A percentile compares a stretch with the other conserved stretches of the same genome.
These are phyloP conservation scores for Helicoverpa assulta DNA, from an alignment of 2,888 invertebrate species.

Conservation along the genomic window DNA sequence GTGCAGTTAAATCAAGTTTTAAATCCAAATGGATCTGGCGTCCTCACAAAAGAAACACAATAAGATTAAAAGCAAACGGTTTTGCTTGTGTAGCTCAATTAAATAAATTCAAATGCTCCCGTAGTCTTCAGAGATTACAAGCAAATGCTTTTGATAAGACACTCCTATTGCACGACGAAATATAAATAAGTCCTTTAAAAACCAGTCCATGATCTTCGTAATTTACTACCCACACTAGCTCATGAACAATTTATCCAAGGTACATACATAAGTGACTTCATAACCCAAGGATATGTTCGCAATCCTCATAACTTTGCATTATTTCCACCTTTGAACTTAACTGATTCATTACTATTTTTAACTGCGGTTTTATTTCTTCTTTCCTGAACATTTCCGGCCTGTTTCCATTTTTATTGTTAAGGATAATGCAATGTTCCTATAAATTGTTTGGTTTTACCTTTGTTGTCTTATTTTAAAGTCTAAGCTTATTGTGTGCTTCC, in stretches of 20 bases:
- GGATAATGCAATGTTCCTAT: conserved; percentile 30
- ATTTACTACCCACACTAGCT: conserved; percentile 24
- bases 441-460: not conserved
- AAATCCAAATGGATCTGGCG: too few species aligned
- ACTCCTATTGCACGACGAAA: not conserved
- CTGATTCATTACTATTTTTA: conserved; percentile 24
- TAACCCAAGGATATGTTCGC: conserved; percentile 32
- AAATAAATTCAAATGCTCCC: too few species aligned
- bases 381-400: conserved; percentile 40
- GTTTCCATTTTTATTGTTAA: conserved; percentile 46
- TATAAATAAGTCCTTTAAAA: not conserved
- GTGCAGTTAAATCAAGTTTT: not conserved
- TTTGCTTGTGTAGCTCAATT: too few species aligned
- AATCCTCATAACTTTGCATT: conserved; percentile 40
- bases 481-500: conserved; percentile 19
- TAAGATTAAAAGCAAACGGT: too few species aligned
- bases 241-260: conserved; percentile 20
- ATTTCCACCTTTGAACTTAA: conserved; percentile 33
- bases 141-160: too few species aligned
- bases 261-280: conserved; percentile 12
- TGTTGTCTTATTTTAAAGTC: conserved; percentile 11
- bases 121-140: too few species aligned
- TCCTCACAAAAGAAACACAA: too few species aligned
- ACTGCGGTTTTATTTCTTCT: conserved; percentile 27
- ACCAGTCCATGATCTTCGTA: not conserved